Conservation (phyloP, 2,888 invertebrate genomes). For the Autographa pulchrina region DNA sequence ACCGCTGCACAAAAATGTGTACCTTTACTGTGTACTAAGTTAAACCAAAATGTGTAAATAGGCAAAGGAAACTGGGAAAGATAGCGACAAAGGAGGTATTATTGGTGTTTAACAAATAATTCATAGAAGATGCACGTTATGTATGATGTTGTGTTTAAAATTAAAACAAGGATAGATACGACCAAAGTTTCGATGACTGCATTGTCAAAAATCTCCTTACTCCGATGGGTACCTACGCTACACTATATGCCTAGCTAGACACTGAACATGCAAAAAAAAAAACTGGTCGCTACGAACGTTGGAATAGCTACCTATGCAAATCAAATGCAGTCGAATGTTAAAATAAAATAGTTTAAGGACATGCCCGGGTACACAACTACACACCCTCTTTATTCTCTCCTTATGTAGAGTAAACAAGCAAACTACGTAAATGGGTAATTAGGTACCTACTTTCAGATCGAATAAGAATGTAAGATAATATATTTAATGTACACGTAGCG, state of each 20-base stretch:
- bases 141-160: not conserved
- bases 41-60: slow-evolving; percentile 22
- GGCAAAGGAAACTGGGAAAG: slow-evolving; percentile 8
- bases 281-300: no score
- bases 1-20: slow-evolving; percentile 33
- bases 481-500: slow-evolving; percentile 75
- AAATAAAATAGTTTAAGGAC: no score
- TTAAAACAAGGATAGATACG: not conserved
- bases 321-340: no score
- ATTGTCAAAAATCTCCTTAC: no score
- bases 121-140: not conserved
- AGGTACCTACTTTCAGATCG: slow-evolving; percentile 58
- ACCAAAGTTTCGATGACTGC: not conserved
- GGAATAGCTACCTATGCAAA: no score
- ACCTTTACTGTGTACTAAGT: slow-evolving; percentile 30
- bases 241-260: no score
- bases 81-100: not conserved
- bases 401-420: not conserved
- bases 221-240: no score
- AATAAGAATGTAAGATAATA: slow-evolving; percentile 67
- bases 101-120: slow-evolving; percentile 7
- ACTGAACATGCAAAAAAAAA: no score
- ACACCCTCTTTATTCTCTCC: not conserved
- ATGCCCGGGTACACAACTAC: no score
- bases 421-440: not conserved